Base-by-base conservation (phyloP, 53 echinoderm and acorn worm species). In the Zoroaster sp. region DNA sequence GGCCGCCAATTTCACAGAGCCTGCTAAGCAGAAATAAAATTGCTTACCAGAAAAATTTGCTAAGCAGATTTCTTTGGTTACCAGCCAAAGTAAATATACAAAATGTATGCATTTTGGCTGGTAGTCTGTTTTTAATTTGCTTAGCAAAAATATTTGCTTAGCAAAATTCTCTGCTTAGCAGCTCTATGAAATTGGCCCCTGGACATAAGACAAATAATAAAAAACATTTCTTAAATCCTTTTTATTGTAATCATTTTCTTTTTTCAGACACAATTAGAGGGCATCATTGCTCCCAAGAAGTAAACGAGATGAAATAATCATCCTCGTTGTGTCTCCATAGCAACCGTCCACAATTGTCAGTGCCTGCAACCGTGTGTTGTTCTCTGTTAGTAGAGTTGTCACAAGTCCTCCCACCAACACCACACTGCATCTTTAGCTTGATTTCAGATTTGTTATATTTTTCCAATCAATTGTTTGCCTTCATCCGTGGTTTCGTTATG, bases 281-380 rank as follows among this genome's bases (percentile, higher is more conserved):
- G 97, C 35, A 95, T 96, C 77, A 97, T 97, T 73, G 97, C 97
- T 63, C 97, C 97, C 34, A 95, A 97, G 89, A 91, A 92, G 73
- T 94, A 94, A 71, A 46, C 55, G 5, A 10, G 23, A 36, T 43
- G 79, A 38, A 25, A 5, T 63, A 42, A 10, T 12, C 83, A 46
- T 68, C 35, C 44, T 4, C n/a, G 37, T 42, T 70, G 36, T 6
- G n/a, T 49, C 21, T 14, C 47, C 49, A 34, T 44, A 69, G 83
- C 53, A 45, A 83, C 83, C 69, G 69, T 69, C 83, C n/a, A 52
- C 52, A 52, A 52, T 5, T n/a, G 52, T 52, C 52, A 52, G 52
- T 52, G n/a, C 20, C 0, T 44, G 45, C 45, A 44, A 9, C 45
- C 45, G 45, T 44, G 7, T 44, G 59, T 59, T 59, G 63, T 59